Percentiles rank a stretch among this genome's conserved stretches.
Conservation (phyloP, 2,888 invertebrate species). For the Troilus luridus region DNA sequence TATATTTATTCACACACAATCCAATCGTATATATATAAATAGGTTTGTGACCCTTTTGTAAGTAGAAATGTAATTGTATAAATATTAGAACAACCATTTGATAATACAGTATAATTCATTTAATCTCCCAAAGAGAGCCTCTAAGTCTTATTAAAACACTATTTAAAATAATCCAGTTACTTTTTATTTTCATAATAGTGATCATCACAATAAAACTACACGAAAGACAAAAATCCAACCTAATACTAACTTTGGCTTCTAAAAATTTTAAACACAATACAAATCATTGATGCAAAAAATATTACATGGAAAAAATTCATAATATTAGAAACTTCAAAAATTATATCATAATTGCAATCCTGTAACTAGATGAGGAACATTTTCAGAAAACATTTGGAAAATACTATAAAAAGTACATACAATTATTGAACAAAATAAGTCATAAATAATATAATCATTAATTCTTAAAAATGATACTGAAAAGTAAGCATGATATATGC, state of each 20-base stretch:
- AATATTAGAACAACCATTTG: neutral
- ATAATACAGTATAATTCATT: neutral
- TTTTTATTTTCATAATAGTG: neutral
- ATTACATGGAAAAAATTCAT: neutral
- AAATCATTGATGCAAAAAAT: neutral
- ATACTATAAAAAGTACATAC: neutral
- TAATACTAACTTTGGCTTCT: constrained; percentile 6
- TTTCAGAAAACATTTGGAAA: neutral
- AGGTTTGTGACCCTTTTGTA: neutral
- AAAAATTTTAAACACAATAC: neutral
- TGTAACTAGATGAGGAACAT: neutral
- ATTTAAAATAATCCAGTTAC: neutral
- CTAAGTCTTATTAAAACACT: neutral
- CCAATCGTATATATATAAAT: neutral
- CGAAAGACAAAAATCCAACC: neutral
- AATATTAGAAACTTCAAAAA: neutral
- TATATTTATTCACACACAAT: neutral
- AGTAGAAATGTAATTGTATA: neutral
- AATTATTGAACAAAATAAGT: neutral
- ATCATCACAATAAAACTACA: neutral
- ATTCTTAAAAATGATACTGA: neutral
- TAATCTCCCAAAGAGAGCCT: neutral
- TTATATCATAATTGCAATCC: neutral
- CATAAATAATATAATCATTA: neutral
- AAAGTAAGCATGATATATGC: neutral